Evolutionary conservation across 2,888 invertebrate genomes (phyloP).

Genomic region (Lasioglossum zephyrum): DNA sequence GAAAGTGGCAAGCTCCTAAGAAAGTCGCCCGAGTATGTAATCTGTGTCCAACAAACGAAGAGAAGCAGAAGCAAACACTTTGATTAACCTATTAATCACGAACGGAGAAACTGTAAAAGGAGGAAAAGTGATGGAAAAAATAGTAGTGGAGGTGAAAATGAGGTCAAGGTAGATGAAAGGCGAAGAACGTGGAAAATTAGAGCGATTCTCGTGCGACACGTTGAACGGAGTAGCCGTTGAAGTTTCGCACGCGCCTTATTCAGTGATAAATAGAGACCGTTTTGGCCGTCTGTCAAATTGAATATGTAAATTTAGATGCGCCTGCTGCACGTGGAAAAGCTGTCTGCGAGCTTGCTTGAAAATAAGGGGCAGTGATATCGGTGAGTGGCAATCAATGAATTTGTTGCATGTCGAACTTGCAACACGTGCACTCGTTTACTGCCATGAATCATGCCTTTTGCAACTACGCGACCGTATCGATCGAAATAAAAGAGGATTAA

Average conservation of each 20-base stretch:
- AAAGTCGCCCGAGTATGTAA: background rate
- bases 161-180: conserved; percentile 15
- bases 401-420: background rate
- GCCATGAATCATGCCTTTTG: background rate
- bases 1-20: conserved; percentile 19
- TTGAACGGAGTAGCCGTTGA: background rate
- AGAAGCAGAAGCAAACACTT: background rate
- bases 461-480: background rate
- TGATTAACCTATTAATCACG: conserved; percentile 3
- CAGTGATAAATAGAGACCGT: conserved; percentile 34
- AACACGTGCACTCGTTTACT: background rate
- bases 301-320: conserved; percentile 37
- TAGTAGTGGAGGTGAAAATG: conserved; percentile 29
- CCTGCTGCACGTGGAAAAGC: background rate
- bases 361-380: conserved; percentile 13
- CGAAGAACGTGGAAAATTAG: conserved; percentile 19
- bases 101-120: background rate
- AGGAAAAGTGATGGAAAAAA: conserved; percentile 16
- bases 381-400: background rate
- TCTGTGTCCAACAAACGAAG: background rate
- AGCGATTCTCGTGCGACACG: conserved; percentile 12
- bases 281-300: conserved; percentile 37
- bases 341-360: background rate
- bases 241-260: conserved; percentile 21
- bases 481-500: background rate